Evolutionary conservation across 2,797 vertebrate species (phyloP).

Genomic region (Kryptolebias ocellatus): DNA sequence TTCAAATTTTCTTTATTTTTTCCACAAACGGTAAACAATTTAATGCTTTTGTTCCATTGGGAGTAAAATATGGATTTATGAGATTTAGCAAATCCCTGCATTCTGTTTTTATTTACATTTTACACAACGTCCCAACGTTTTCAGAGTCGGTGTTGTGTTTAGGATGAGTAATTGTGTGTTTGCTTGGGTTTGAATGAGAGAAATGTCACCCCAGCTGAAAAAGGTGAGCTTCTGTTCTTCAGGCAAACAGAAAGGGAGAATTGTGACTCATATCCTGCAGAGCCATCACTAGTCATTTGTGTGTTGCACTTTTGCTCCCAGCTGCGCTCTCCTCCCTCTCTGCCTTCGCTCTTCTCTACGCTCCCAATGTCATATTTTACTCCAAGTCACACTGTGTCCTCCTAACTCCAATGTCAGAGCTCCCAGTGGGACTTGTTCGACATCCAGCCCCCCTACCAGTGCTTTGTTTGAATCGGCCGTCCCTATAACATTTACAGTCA

Average conservation of each 20-base stretch:
- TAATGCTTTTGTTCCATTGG: too few species aligned
- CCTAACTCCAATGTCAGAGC: conserved; percentile 56
- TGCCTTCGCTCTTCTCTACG: conserved; percentile 34
- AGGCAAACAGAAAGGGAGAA: conserved; percentile 36
- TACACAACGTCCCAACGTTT: too few species aligned
- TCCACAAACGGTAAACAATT: too few species aligned
- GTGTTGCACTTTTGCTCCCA: conserved; percentile 56
- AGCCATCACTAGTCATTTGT: conserved; percentile 68
- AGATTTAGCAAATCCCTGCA: too few species aligned
- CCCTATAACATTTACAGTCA: conserved; percentile 39
- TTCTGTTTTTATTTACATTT: too few species aligned
- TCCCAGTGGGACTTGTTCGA: conserved; percentile 39
- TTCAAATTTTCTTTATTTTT: too few species aligned
- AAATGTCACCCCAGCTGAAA: conserved; percentile 43
- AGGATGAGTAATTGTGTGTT: too few species aligned
- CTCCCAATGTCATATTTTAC: conserved; percentile 67
- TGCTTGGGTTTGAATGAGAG: conserved; percentile 13
- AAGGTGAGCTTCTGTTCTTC: conserved; percentile 64
- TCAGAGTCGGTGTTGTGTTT: too few species aligned
- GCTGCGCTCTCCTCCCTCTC: conserved; percentile 51
- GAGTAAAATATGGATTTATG: too few species aligned
- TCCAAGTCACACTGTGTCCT: conserved; percentile 60
- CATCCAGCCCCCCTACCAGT: conserved; percentile 14
- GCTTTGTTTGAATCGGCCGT: conserved; percentile 29
- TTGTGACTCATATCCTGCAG: conserved; percentile 56